These are phyloP conservation scores for Ceyx erithaca DNA, from an alignment of 2,797 vertebrate genomes.

Conservation along the genomic window DNA sequence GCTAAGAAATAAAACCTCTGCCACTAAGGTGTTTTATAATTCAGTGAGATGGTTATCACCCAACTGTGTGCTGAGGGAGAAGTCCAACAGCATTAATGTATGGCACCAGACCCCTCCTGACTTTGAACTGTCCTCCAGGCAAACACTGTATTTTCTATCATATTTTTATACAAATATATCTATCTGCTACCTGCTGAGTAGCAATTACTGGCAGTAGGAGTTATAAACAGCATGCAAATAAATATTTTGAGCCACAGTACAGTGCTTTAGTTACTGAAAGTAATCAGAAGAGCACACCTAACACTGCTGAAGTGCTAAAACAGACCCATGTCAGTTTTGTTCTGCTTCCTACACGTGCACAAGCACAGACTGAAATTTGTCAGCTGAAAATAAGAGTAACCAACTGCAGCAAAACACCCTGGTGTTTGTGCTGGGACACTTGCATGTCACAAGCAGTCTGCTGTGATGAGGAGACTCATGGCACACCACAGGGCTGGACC, in stretches of 20 bases:
- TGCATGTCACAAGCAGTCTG: neutral
- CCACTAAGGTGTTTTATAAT: slow-evolving; percentile 66
- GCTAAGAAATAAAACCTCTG: slow-evolving; percentile 70
- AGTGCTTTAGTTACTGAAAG: neutral
- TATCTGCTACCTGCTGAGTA: neutral
- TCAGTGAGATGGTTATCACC: slow-evolving; percentile 64
- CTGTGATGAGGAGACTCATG: neutral
- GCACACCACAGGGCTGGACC: neutral
- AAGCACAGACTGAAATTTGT: neutral
- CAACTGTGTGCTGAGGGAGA: slow-evolving; percentile 59
- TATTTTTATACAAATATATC: neutral
- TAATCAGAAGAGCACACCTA: neutral
- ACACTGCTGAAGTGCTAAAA: neutral
- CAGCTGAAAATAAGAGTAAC: neutral
- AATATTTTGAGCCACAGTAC: neutral
- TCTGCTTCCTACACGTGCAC: neutral
- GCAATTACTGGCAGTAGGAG: neutral
- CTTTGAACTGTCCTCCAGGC: neutral
- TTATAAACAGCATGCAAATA: neutral
- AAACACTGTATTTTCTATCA: neutral
- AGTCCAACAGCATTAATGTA: slow-evolving; percentile 59
- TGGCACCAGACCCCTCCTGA: neutral
- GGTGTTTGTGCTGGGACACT: neutral
- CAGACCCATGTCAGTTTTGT: neutral
- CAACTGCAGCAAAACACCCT: neutral